Conservation (phyloP, 2,888 invertebrate genomes). For the Protodeltote pygarga region DNA sequence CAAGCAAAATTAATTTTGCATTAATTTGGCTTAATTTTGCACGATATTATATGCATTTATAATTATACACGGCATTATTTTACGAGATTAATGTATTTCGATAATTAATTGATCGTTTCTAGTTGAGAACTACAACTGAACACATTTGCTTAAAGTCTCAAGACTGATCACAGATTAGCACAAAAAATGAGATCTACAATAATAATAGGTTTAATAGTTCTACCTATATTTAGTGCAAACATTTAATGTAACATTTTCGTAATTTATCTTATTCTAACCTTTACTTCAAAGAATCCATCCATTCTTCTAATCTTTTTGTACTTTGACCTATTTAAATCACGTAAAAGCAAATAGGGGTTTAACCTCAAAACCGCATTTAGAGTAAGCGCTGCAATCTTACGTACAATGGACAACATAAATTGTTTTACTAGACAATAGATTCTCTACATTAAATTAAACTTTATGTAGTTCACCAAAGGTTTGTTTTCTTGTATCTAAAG, state of each 20-base stretch:
- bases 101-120: no score
- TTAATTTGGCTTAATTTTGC: no score
- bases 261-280: constrained; percentile 31
- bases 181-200: no score
- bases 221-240: no score
- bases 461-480: constrained; percentile 24
- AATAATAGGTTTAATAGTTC: not conserved
- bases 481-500: constrained; percentile 12
- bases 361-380: constrained; percentile 75
- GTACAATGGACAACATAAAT: constrained; percentile 47
- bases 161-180: no score
- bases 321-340: constrained; percentile 72
- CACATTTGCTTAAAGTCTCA: no score
- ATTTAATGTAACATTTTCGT: not conserved
- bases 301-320: constrained; percentile 69
- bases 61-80: no score
- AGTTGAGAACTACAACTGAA: no score
- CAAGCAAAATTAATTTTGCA: constrained; percentile 1
- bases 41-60: no score
- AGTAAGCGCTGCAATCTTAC: constrained; percentile 57
- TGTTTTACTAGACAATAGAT: constrained; percentile 27
- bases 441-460: constrained; percentile 17
- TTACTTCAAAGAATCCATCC: constrained; percentile 50
- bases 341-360: constrained; percentile 69
- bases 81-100: no score